Percentiles rank a stretch among this genome's conserved stretches.
phyloP scores from a whole-genome alignment of 2,888 invertebrate species.

The Eucera pruinosa region DNA sequence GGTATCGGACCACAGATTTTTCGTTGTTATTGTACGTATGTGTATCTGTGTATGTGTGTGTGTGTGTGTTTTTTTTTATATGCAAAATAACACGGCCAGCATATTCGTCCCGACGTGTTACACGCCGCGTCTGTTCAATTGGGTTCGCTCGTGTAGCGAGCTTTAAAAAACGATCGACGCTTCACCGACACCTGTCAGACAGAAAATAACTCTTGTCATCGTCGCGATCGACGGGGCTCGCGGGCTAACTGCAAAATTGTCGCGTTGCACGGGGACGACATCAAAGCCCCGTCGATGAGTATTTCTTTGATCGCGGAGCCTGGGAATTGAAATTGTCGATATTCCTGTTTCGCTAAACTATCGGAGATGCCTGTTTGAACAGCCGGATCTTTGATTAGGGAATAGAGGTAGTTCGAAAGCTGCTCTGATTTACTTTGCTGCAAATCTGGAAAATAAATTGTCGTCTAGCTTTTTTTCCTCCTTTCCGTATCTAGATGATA shows the following conservation, averaged over 20 bases:
- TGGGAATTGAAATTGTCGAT: conserved; percentile 18
- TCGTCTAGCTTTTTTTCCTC: too few relatives aligned
- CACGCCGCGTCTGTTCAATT: conserved; percentile 62
- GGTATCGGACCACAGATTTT: conserved; percentile 25
- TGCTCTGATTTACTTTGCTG: too few relatives aligned
- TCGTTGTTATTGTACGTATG: background rate
- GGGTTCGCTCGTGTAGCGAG: conserved; percentile 57
- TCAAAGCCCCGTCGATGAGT: conserved; percentile 13
- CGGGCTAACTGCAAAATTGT: conserved; percentile 45
- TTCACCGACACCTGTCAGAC: conserved; percentile 70
- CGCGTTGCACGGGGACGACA: conserved; percentile 20
- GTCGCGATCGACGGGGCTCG: conserved; percentile 54
- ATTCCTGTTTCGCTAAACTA: background rate
- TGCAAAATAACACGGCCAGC: conserved; percentile 56
- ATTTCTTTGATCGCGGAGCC: conserved; percentile 36
- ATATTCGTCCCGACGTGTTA: conserved; percentile 51
- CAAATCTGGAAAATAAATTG: too few relatives aligned
- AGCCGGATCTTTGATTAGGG: background rate
- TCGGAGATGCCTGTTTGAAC: background rate
- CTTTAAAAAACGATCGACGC: conserved; percentile 65
- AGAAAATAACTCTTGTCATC: conserved; percentile 71
- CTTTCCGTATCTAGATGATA: too few relatives aligned
- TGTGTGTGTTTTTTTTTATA: conserved; percentile 35
- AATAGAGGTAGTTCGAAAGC: too few relatives aligned
- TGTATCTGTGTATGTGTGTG: too few relatives aligned